Evolutionary conservation across 2,888 invertebrate species (phyloP).

Genomic region (Pachymerium ferrugineum): DNA sequence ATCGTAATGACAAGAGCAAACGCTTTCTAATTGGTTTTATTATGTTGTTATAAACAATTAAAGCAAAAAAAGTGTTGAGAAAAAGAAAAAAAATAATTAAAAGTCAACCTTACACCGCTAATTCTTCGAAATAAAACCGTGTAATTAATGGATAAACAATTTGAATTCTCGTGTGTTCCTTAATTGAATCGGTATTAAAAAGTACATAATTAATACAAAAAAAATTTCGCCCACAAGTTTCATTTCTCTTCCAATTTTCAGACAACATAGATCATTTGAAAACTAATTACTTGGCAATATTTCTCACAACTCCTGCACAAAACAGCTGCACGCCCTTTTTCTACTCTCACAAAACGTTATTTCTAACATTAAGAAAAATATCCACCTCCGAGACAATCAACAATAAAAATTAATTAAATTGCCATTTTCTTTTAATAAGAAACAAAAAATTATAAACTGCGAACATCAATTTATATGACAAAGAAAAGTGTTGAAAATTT

Average conservation of each 20-base stretch:
- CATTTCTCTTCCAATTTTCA: background rate
- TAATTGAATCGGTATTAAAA: background rate
- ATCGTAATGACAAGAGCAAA: too few species aligned
- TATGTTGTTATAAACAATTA: too few species aligned
- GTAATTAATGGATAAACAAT: background rate
- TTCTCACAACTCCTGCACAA: background rate
- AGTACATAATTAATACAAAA: conserved; percentile 3
- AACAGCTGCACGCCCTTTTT: background rate
- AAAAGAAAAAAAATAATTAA: too few species aligned
- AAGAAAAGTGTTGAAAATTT: too few species aligned
- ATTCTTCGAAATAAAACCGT: too few species aligned
- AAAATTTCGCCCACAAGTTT: background rate
- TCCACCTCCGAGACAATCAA: background rate
- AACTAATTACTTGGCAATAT: conserved; percentile 13
- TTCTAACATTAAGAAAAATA: background rate
- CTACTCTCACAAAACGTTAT: background rate
- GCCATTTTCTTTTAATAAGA: background rate
- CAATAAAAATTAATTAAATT: conserved; percentile 5
- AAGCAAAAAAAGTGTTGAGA: too few species aligned
- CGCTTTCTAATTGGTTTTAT: too few species aligned
- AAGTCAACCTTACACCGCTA: too few species aligned
- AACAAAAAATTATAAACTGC: background rate
- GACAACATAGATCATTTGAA: conserved; percentile 3
- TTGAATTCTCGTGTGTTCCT: background rate
- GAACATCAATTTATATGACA: background rate